Evolutionary conservation across 2,113 vertebrate species (phyloP).

Genomic region (Mohoua ochrocephala): DNA sequence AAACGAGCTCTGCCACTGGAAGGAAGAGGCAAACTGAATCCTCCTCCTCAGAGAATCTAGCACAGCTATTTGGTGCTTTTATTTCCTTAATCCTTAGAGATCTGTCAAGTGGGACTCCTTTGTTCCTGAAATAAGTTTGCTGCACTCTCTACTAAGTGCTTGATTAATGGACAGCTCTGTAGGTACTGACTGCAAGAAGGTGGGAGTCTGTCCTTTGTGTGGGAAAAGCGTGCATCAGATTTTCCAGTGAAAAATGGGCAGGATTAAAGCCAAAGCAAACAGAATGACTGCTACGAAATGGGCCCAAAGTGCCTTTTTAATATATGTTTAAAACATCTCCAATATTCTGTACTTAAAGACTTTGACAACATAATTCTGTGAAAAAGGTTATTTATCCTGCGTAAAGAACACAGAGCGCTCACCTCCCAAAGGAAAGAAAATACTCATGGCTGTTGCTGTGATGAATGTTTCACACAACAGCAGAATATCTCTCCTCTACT

Average conservation of each 20-base stretch:
- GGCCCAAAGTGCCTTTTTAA: background rate
- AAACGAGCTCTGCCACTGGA: background rate
- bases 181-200: background rate
- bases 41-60: background rate
- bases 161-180: background rate
- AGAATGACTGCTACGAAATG: background rate
- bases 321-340: background rate
- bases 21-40: background rate
- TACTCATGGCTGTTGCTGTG: background rate
- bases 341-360: constrained; percentile 25
- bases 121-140: background rate
- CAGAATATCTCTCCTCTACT: background rate
- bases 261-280: background rate
- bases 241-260: background rate
- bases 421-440: constrained; percentile 25
- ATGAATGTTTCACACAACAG: constrained; percentile 5
- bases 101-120: background rate
- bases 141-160: background rate
- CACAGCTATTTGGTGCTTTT: background rate
- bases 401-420: background rate
- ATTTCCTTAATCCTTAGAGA: background rate
- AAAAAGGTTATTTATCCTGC: constrained; percentile 42
- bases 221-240: background rate
- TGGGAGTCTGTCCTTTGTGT: background rate
- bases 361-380: constrained; percentile 43